Evolutionary conservation across 2,113 vertebrate species (phyloP).

Genomic region (Phrynosoma blainvillii): DNA sequence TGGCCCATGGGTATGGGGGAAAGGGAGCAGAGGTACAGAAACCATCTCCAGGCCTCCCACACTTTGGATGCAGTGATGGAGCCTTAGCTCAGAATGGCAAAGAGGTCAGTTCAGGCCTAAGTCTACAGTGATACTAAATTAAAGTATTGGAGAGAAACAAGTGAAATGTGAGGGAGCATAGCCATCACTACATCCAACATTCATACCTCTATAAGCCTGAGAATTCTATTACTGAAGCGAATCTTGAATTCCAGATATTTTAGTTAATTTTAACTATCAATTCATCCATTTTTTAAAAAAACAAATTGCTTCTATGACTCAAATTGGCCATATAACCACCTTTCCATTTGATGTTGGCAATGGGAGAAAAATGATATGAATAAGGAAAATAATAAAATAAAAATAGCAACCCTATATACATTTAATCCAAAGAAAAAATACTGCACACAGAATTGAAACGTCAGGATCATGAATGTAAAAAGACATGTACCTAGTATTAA

Average conservation of each 20-base stretch:
- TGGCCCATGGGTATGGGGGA: too few relatives aligned
- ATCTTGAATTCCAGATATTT: not conserved
- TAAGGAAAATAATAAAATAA: not conserved
- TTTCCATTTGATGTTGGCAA: not conserved
- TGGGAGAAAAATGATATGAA: not conserved
- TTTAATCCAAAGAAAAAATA: not conserved
- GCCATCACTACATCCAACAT: not conserved
- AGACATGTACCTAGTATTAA: not conserved
- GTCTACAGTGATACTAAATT: not conserved
- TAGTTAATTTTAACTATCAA: not conserved
- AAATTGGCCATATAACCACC: not conserved
- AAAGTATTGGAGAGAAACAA: not conserved
- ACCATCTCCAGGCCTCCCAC: not conserved
- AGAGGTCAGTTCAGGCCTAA: not conserved
- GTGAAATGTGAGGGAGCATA: not conserved
- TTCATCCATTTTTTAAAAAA: not conserved
- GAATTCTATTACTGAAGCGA: not conserved
- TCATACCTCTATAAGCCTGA: not conserved
- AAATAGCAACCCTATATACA: not conserved
- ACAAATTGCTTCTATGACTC: not conserved
- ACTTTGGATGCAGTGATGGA: not conserved
- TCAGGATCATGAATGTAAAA: not conserved
- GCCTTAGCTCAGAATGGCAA: not conserved
- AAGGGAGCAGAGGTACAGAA: not conserved
- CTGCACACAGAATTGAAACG: not conserved